Evolutionary conservation across 2,888 invertebrate species (phyloP), one percentile per base, ranked within the genome.

Genomic region (Rambutsinella grinnellia): DNA sequence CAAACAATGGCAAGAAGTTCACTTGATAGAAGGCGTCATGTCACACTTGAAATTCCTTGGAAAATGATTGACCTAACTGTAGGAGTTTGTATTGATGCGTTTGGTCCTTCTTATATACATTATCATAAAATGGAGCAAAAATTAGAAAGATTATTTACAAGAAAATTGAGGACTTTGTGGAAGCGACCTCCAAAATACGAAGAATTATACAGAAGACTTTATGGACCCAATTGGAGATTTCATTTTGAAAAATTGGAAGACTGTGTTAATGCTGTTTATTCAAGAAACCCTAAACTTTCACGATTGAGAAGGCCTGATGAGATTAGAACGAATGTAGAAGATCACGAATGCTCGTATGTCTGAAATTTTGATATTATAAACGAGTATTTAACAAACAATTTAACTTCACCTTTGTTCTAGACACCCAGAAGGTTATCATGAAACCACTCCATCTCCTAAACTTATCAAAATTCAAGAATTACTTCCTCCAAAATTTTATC

Each of bases 71-170:
- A 80, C 51, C 54, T 80, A 2, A 65, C 76, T 1, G 56, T 74
- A 36, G 77, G 62, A 0, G 53, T 65, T 19, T 80, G 80, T 21
- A 67, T 80, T 10, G 53, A 44, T 0, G 63, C 70, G n/a, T 80
- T 80, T 66, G 49, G 69, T 0, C 24, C 47, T 3, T 80, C 80
- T 0, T 80, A 80, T 49, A 60, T 76, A 21, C 49, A 71, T 10
- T 80, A 80, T 26, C 80, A 80, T 46, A 65, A 70, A 26, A 74
- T 78, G 78, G 80, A 80, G 21, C 78, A 78, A 66, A 78, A 76
- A 6, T 62, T 80, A 21, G 80, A 80, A 36, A 78, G 77, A 60
- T 65, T 80, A 19, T 78, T 75, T 21, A 76, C 74, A n/a, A 57
- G 66, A 24, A 60, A 72, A 21, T 57, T 80, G n/a, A 58, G 66